A percentile compares a stretch with the other conserved stretches of the same genome.
Evolutionary conservation across 2,113 vertebrate genomes (phyloP).

Genomic region (Vimba vimba): DNA sequence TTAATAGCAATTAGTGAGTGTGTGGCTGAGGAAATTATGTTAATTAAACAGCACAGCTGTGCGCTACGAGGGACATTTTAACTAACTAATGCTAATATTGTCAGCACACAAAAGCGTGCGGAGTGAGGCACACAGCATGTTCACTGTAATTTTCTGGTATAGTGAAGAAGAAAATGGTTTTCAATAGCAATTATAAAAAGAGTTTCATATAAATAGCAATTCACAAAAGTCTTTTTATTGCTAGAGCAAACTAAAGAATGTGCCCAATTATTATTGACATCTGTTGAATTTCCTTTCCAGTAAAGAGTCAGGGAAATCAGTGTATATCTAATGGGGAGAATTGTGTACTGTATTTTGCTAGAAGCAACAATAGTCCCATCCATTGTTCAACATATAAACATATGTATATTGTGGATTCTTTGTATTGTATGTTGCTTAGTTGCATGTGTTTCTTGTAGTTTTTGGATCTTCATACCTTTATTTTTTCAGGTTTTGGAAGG

Average conservation of each 20-base stretch:
- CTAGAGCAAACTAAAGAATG: constrained; percentile 24
- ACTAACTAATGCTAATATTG: constrained; percentile 72
- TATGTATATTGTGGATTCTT: background rate
- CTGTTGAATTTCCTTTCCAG: background rate
- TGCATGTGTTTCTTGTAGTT: background rate
- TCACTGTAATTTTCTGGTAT: constrained; percentile 70
- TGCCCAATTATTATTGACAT: background rate
- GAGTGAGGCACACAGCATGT: constrained; percentile 68
- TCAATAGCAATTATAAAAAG: constrained; percentile 56
- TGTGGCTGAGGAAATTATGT: constrained; percentile 67
- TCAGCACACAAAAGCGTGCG: constrained; percentile 66
- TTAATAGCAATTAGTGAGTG: constrained; percentile 64
- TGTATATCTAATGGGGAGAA: background rate
- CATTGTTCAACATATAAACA: constrained; percentile 17
- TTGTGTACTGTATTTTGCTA: background rate
- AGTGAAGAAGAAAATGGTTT: constrained; percentile 60
- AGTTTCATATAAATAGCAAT: background rate
- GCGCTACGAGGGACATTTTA: constrained; percentile 68
- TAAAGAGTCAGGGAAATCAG: background rate
- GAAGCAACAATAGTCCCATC: background rate
- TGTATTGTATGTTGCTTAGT: constrained; percentile 12
- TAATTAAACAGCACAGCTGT: constrained; percentile 77
- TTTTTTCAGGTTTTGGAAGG: background rate
- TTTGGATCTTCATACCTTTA: background rate
- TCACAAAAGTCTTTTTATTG: constrained; percentile 15